Conservation (phyloP, 2,113 vertebrate species). For the Eira barbara region DNA sequence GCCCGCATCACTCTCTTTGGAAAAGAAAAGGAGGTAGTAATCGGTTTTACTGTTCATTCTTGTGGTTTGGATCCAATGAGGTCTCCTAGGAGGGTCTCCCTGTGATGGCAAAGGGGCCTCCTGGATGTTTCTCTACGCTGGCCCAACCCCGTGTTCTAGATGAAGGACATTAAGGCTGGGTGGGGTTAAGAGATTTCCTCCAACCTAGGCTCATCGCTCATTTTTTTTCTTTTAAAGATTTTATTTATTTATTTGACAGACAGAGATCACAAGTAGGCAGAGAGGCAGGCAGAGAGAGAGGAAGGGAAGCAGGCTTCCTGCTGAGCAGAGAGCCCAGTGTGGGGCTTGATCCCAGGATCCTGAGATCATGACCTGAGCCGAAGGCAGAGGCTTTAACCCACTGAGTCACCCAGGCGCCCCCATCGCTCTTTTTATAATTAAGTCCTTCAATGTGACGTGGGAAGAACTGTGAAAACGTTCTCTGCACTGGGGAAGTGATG, state of each 20-base stretch:
- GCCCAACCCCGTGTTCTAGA: rapidly evolving
- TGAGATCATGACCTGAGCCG: too few species aligned
- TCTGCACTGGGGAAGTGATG: rapidly evolving
- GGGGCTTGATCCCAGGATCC: too few species aligned
- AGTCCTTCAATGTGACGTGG: neutral
- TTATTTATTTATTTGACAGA: too few species aligned
- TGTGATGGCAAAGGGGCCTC: rapidly evolving
- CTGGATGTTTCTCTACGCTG: rapidly evolving
- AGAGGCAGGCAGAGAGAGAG: too few species aligned
- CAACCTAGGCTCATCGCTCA: rapidly evolving
- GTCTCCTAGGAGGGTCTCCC: neutral
- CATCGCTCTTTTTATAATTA: rapidly evolving
- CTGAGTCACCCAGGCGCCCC: too few species aligned
- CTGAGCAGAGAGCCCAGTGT: too few species aligned
- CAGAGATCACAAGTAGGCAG: too few species aligned
- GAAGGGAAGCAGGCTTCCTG: too few species aligned
- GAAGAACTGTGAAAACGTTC: neutral
- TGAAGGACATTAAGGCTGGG: rapidly evolving
- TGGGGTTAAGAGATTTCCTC: rapidly evolving
- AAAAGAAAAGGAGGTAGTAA: neutral
- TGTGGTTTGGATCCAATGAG: too few species aligned
- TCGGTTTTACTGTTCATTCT: neutral
- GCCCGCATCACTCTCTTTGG: neutral
- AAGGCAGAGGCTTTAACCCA: too few species aligned
- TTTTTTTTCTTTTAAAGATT: too few species aligned